phyloP scores from a whole-genome alignment of 1,140 invertebrate species.

The Ditylenchus dipsaci region DNA sequence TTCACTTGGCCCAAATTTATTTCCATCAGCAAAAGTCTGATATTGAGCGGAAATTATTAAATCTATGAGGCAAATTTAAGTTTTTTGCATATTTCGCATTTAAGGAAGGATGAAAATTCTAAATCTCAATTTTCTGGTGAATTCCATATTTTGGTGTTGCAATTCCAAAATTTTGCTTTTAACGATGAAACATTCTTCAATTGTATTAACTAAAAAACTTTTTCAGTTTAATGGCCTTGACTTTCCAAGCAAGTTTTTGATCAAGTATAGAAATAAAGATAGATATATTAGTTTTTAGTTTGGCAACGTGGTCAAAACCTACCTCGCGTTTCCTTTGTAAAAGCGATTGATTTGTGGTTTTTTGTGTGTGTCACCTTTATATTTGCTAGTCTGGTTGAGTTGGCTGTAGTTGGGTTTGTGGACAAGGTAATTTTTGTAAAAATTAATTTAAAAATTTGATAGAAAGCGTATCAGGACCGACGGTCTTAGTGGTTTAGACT shows the following conservation, averaged over 20 bases:
- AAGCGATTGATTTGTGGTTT: slow-evolving; percentile 59
- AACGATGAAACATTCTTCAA: not conserved
- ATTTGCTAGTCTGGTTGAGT: slow-evolving; percentile 60
- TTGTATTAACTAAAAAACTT: not conserved
- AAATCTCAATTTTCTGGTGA: no score
- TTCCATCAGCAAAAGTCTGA: not conserved
- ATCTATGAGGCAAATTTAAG: no score
- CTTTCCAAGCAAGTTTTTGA: slow-evolving; percentile 25
- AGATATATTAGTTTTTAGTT: slow-evolving; percentile 45
- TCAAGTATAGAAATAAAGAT: slow-evolving; percentile 7
- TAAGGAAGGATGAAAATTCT: no score
- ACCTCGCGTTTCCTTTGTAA: slow-evolving; percentile 26
- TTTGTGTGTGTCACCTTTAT: slow-evolving; percentile 60
- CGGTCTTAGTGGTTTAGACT: slow-evolving; percentile 14
- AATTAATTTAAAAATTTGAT: no score
- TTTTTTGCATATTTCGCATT: no score
- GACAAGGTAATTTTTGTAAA: slow-evolving; percentile 33
- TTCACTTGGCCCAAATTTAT: not conserved
- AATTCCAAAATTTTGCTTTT: not conserved
- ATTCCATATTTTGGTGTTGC: no score
- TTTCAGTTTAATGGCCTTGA: slow-evolving; percentile 45
- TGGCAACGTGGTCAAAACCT: slow-evolving; percentile 52
- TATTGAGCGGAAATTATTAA: no score
- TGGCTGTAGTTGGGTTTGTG: slow-evolving; percentile 59
- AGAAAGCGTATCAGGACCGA: slow-evolving; percentile 17